These are phyloP conservation scores for Cheirogaleus major DNA, from an alignment of 2,797 vertebrate species.

Conservation along the genomic window DNA sequence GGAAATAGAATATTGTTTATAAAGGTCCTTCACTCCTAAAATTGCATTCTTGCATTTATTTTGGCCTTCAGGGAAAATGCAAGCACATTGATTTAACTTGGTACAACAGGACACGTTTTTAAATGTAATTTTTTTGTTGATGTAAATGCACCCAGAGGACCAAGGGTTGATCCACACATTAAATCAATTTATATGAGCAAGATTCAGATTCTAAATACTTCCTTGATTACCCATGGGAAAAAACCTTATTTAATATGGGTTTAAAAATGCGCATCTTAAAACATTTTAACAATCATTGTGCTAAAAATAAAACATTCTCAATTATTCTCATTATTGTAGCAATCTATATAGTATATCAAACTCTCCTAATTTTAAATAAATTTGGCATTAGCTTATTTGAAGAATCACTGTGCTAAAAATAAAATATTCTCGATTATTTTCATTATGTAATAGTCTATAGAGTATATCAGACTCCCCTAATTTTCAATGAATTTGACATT, in stretches of 20 bases:
- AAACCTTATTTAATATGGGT: not conserved
- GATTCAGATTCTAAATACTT: conserved; percentile 59
- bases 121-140: conserved; percentile 73
- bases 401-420: not conserved
- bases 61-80: conserved; percentile 68
- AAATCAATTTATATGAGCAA: conserved; percentile 58
- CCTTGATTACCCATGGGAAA: conserved; percentile 5
- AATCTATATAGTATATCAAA: not conserved
- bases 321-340: not conserved
- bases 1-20: conserved; percentile 64
- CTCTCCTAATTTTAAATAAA: not conserved
- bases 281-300: not conserved
- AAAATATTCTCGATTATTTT: not conserved
- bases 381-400: not conserved
- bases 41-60: conserved; percentile 54
- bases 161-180: conserved; percentile 26
- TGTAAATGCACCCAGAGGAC: conserved; percentile 68
- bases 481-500: not conserved
- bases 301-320: not conserved
- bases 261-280: conserved; percentile 50
- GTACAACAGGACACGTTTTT: conserved; percentile 67
- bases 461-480: not conserved
- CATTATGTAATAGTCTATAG: not conserved
- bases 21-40: conserved; percentile 58
- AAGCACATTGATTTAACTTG: conserved; percentile 60